Conservation (phyloP, 2,113 vertebrate genomes). For the Anthoscopus minutus region DNA sequence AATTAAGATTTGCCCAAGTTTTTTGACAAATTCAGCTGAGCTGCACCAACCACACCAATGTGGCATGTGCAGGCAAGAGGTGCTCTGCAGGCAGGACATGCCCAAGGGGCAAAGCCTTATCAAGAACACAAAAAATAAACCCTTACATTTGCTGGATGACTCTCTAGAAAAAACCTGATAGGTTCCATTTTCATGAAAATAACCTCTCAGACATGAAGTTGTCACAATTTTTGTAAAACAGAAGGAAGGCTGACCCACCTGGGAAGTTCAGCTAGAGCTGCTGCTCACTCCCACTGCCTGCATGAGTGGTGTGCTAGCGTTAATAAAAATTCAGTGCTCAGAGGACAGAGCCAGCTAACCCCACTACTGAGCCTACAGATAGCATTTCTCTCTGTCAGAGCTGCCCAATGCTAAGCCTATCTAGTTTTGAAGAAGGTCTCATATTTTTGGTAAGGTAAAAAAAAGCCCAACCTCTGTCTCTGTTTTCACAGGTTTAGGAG, state of each 20-base stretch:
- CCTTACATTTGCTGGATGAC: not conserved
- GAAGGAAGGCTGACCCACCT: not conserved
- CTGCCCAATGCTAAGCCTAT: not conserved
- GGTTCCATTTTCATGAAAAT: not conserved
- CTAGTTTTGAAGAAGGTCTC: not conserved
- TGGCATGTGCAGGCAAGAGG: not conserved
- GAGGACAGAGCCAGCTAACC: not conserved
- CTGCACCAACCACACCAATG: not conserved
- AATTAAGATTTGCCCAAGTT: not conserved
- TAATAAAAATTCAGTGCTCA: not conserved
- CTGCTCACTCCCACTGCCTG: not conserved
- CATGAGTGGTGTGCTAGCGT: not conserved
- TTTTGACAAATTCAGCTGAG: not conserved
- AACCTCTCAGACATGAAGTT: not conserved
- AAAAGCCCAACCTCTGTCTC: not conserved
- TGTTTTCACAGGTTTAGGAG: not conserved
- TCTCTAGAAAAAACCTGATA: not conserved
- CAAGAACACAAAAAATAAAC: not conserved
- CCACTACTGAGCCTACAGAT: not conserved
- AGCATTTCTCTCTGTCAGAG: not conserved
- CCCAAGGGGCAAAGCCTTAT: not conserved
- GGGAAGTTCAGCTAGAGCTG: not conserved
- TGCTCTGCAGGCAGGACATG: not conserved
- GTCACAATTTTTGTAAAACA: not conserved
- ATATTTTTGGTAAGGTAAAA: not conserved